Percentiles rank a stretch among this genome's conserved stretches.
Conservation (phyloP, 2,888 invertebrate genomes). For the Tridacna gigas region DNA sequence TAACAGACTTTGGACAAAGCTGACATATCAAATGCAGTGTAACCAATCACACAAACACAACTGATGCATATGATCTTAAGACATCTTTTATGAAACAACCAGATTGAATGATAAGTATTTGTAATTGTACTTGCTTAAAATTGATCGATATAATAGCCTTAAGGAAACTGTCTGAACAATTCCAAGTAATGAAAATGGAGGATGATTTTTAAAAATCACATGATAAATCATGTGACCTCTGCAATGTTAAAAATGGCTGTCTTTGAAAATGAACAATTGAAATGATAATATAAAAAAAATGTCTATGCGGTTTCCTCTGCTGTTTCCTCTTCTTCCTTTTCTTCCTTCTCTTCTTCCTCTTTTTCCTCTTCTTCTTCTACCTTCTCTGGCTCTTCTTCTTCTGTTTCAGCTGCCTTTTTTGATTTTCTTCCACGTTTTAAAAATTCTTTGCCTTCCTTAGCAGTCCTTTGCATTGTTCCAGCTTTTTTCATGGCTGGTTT, state of each 20-base stretch:
- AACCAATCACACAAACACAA: too few relatives aligned
- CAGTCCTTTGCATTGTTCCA: conserved; percentile 88
- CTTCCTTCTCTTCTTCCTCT: neutral
- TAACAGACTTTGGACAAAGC: too few relatives aligned
- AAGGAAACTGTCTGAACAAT: neutral
- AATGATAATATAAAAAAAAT: neutral
- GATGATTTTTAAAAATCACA: neutral
- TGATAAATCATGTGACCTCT: neutral
- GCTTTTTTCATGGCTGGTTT: conserved; percentile 78
- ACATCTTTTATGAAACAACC: too few relatives aligned
- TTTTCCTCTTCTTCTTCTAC: conserved; percentile 26
- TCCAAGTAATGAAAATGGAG: neutral
- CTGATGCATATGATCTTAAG: too few relatives aligned
- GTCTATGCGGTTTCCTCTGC: conserved; percentile 4
- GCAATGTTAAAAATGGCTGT: conserved; percentile 1
- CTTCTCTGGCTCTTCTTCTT: conserved; percentile 58
- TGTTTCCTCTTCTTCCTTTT: neutral
- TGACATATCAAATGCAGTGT: too few relatives aligned
- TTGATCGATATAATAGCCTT: neutral
- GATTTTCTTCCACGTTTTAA: conserved; percentile 74
- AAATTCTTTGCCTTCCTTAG: conserved; percentile 86
- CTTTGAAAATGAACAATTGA: neutral
- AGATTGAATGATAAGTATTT: too few relatives aligned
- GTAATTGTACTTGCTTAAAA: neutral
- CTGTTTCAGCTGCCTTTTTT: conserved; percentile 55